Percentiles rank a stretch among this genome's conserved stretches.
Evolutionary conservation across 2,797 vertebrate species (phyloP).

Genomic region (Rhadinocentrus ornatus): DNA sequence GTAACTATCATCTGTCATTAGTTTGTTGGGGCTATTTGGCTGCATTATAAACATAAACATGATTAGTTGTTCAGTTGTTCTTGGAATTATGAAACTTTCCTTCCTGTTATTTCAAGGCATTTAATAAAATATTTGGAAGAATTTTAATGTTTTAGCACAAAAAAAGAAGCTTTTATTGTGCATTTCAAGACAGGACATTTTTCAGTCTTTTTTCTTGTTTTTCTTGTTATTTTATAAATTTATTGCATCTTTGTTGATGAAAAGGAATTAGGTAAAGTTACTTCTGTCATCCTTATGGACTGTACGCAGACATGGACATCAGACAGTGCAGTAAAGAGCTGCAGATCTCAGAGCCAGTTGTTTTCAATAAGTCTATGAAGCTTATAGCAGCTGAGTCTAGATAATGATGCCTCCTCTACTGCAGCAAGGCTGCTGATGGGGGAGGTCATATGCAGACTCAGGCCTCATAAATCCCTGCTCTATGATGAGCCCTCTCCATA

Average conservation of each 20-base stretch:
- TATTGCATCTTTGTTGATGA: neutral
- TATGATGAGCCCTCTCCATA: conserved; percentile 77
- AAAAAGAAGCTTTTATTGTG: no score
- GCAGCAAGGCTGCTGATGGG: conserved; percentile 41
- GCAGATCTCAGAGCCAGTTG: conserved; percentile 53
- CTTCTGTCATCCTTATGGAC: conserved; percentile 17
- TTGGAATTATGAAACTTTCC: no score
- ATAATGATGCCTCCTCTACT: conserved; percentile 76
- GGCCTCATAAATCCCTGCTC: conserved; percentile 78
- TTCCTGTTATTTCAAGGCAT: no score
- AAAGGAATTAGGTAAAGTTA: neutral
- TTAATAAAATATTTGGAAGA: no score
- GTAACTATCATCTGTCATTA: neutral
- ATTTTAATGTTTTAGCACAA: no score
- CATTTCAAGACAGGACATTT: neutral
- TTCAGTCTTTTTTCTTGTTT: neutral
- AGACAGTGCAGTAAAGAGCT: conserved; percentile 44
- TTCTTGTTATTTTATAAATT: neutral
- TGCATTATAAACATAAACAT: no score
- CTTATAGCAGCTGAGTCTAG: conserved; percentile 66
- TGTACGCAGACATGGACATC: conserved; percentile 26
- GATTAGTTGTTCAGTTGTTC: no score
- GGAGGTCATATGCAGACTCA: conserved; percentile 77
- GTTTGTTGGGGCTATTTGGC: no score
- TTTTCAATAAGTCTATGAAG: conserved; percentile 76